Base-by-base conservation (phyloP, 53 echinoderm and acorn worm species). In the Holothuria leucospilota region DNA sequence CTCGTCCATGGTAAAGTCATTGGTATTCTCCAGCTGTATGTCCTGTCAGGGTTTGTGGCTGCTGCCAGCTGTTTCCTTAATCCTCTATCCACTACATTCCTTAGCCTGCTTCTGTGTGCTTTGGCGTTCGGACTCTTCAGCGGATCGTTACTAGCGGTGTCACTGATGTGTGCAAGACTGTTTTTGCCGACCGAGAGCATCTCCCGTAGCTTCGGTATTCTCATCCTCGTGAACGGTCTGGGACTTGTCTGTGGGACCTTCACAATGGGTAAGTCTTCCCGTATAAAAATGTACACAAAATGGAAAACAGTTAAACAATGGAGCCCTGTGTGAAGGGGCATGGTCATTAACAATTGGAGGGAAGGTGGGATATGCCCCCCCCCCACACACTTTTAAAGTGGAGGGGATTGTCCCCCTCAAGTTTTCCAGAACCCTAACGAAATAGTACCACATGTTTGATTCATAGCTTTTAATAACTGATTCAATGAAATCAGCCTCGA, bases 161-260 rank as follows among this genome's bases (percentile, higher is more conserved):
- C 13, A 20, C 63, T 71, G 4, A 90, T 90, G 86, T 51, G 60
- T 27, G 27, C 67, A 29, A 53, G 90, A 7, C 3, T 51, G 38
- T 16, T 90, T 26, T 60, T 90, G 23, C 81, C 71, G 30, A 38
- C 90, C 0, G 81, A 69, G 0, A 46, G 85, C 8, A 25, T 86
- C 6, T 68, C 71, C 39, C 79, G 90, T 70, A 78, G 81, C 20
- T 82, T 86, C 62, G 90, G 90, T 16, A 51, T 90, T 28, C 70
- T 69, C 29, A 41, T 86, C 61, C 70, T 86, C 60, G 13, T 24
- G 24, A 81, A 68, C 41, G 86, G 77, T 23, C 18, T 90, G 20
- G 90, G 90, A 1, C 58, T 81, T 27, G 39, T 90, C 63, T 51
- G 86, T 39, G 90, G 90, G 4, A 62, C 73, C 10, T 90, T 71